Evolutionary conservation across 2,113 vertebrate genomes (phyloP).

Genomic region (Sapajus apella): DNA sequence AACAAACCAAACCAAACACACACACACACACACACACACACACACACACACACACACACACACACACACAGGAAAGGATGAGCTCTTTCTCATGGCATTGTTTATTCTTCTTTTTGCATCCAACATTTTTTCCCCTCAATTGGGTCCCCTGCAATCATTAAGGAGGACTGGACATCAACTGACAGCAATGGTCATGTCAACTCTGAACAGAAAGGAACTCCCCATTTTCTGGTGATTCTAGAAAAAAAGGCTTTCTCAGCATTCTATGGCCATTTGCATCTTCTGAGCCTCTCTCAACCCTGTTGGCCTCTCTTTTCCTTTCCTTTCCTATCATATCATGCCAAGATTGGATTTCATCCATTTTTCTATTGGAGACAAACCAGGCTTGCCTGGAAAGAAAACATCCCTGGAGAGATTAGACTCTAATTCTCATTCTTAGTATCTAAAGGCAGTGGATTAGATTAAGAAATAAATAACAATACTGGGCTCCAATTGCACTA

Average conservation of each 20-base stretch:
- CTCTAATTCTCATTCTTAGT: constrained; percentile 74
- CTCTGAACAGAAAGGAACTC: neutral
- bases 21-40: too few species aligned
- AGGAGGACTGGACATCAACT: neutral
- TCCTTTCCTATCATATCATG: constrained; percentile 16
- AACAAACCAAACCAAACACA: neutral
- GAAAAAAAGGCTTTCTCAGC: neutral
- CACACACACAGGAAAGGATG: neutral
- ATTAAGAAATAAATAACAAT: constrained; percentile 73
- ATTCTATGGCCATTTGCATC: constrained; percentile 9
- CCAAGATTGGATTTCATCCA: constrained; percentile 64
- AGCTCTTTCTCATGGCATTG: neutral
- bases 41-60: too few species aligned
- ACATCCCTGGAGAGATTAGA: constrained; percentile 69
- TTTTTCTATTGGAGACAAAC: constrained; percentile 63
- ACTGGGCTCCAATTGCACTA: constrained; percentile 43
- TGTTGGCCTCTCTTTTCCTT: neutral
- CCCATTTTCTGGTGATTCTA: neutral
- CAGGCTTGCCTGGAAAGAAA: constrained; percentile 69
- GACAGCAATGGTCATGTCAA: neutral
- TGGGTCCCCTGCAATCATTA: neutral
- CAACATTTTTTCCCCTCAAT: neutral
- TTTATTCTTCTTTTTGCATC: constrained; percentile 20
- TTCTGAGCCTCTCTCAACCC: neutral
- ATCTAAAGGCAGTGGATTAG: constrained; percentile 68